Percentiles rank a stretch among this genome's conserved stretches.
Conservation (phyloP, 1,140 invertebrate genomes). For the Bradynema listronoti region DNA sequence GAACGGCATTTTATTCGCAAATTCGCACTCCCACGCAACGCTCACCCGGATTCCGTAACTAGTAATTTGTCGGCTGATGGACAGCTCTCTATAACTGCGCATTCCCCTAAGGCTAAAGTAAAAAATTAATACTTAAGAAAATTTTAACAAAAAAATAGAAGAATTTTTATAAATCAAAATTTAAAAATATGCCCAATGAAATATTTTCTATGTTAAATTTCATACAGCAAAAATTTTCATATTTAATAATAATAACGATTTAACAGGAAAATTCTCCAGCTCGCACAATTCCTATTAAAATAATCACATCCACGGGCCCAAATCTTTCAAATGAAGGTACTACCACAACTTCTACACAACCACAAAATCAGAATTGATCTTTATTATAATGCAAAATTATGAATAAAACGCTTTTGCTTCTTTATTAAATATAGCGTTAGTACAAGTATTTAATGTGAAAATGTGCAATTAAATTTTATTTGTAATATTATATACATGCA, state of each 20-base stretch:
- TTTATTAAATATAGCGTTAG: no score
- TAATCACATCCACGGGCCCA: neutral
- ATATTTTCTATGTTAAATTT: neutral
- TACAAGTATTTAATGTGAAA: no score
- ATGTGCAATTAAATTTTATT: no score
- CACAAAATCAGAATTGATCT: no score
- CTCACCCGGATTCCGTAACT: slow-evolving; percentile 22
- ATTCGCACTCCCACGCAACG: slow-evolving; percentile 37
- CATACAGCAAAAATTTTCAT: neutral
- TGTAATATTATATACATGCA: no score
- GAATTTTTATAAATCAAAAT: neutral
- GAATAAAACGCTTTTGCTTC: no score
- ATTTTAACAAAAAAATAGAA: neutral
- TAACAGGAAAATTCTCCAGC: slow-evolving; percentile 19
- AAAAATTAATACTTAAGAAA: neutral
- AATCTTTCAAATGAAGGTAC: neutral
- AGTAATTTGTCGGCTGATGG: slow-evolving; percentile 39
- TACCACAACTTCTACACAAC: slow-evolving; percentile 8
- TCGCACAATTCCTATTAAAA: slow-evolving; percentile 24
- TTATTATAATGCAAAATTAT: no score
- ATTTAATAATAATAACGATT: neutral
- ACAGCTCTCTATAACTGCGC: slow-evolving; percentile 28
- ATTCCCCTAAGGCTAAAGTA: slow-evolving; percentile 24
- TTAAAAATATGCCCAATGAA: neutral
- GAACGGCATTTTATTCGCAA: slow-evolving; percentile 40